Evolutionary conservation across 2,888 invertebrate species (phyloP).

Genomic region (Xestia sexstrigata): DNA sequence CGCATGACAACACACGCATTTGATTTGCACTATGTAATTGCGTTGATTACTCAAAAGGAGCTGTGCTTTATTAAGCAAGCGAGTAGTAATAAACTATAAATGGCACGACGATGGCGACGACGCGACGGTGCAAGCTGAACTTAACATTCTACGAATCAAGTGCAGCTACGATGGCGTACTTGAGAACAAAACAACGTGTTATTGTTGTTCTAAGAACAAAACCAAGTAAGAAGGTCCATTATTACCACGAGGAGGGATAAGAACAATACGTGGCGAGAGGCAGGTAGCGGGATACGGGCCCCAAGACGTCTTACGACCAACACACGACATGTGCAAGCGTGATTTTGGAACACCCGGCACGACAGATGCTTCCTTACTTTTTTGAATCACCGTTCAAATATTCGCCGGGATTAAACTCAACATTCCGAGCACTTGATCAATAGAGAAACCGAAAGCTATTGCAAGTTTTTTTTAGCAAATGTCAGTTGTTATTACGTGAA

Average conservation of each 20-base stretch:
- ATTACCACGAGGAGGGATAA: slow-evolving; percentile 73
- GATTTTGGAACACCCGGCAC: slow-evolving; percentile 79
- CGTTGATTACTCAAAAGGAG: slow-evolving; percentile 68
- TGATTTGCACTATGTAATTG: slow-evolving; percentile 70
- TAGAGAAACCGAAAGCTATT: slow-evolving; percentile 58
- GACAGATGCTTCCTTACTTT: slow-evolving; percentile 78
- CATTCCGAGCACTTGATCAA: slow-evolving; percentile 50
- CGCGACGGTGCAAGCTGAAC: slow-evolving; percentile 52
- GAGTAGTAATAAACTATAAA: slow-evolving; percentile 54
- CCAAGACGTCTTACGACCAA: slow-evolving; percentile 73
- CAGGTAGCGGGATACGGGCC: slow-evolving; percentile 88
- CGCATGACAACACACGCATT: slow-evolving; percentile 71
- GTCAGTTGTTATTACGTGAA: slow-evolving; percentile 53
- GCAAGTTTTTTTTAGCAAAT: slow-evolving; percentile 47
- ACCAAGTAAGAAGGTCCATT: slow-evolving; percentile 83
- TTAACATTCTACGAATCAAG: slow-evolving; percentile 77
- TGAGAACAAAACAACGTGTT: slow-evolving; percentile 76
- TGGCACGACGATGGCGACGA: slow-evolving; percentile 51
- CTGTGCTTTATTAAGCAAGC: slow-evolving; percentile 63
- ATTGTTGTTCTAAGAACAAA: slow-evolving; percentile 83
- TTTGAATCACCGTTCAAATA: slow-evolving; percentile 66
- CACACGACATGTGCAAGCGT: slow-evolving; percentile 79
- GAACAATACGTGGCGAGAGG: slow-evolving; percentile 79
- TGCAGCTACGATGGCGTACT: slow-evolving; percentile 75
- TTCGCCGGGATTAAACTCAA: slow-evolving; percentile 49